These are phyloP conservation scores for Clostera curtula DNA, from an alignment of 2,888 invertebrate genomes.

Conservation along the genomic window DNA sequence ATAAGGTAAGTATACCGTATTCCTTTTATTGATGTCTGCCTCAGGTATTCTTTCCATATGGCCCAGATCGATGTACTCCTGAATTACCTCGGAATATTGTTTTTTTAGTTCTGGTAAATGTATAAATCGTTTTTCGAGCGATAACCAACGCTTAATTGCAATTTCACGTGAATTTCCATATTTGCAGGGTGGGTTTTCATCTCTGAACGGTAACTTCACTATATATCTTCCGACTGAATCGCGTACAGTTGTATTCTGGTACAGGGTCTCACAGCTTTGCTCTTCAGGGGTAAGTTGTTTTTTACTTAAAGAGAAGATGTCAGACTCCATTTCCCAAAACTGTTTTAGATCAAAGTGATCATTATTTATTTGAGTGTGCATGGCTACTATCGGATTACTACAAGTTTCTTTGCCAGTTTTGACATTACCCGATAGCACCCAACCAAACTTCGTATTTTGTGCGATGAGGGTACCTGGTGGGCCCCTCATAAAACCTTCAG, in stretches of 20 bases:
- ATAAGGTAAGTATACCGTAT: constrained; percentile 22
- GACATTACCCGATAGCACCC: no score
- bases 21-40: neutral
- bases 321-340: no score
- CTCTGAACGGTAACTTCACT: constrained; percentile 4
- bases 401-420: constrained; percentile 12
- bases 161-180: constrained; percentile 1
- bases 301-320: no score
- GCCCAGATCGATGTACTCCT: constrained; percentile 14
- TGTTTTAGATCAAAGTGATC: no score
- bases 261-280: constrained; percentile 8
- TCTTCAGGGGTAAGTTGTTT: constrained; percentile 9
- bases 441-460: constrained; percentile 7
- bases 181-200: constrained; percentile 4
- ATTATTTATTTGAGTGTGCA: no score
- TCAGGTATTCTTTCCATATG: constrained; percentile 10
- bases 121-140: constrained; percentile 9
- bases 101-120: constrained; percentile 9
- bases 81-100: constrained; percentile 14
- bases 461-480: constrained; percentile 3
- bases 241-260: constrained; percentile 3
- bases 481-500: no score
- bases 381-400: constrained; percentile 13
- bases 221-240: constrained; percentile 4
- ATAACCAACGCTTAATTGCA: constrained; percentile 10